Evolutionary conservation across 2,797 vertebrate genomes (phyloP).

Genomic region (Babyrousa celebensis): DNA sequence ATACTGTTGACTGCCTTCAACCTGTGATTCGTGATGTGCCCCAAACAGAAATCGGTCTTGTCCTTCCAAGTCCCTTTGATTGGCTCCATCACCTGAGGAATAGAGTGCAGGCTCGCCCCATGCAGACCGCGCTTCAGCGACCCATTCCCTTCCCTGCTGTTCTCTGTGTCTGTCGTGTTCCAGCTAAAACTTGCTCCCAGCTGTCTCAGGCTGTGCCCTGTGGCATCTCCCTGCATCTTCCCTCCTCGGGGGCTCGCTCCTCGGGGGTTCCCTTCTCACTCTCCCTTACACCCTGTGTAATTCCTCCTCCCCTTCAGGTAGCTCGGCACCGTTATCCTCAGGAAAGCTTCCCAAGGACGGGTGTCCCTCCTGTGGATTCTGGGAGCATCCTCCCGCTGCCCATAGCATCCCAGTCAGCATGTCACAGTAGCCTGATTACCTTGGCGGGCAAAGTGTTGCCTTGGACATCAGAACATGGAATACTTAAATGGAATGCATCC

Average conservation of each 20-base stretch:
- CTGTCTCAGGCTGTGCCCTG: background rate
- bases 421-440: background rate
- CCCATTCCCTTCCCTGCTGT: background rate
- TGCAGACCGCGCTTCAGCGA: no score
- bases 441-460: background rate
- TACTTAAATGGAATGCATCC: background rate
- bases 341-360: background rate
- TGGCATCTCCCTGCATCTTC: background rate
- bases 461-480: background rate
- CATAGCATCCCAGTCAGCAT: background rate
- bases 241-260: no score
- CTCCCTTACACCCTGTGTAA: background rate
- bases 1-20: background rate
- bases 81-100: background rate
- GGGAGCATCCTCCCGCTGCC: background rate
- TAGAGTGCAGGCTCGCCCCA: background rate
- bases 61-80: no score
- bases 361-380: background rate
- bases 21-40: background rate
- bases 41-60: background rate
- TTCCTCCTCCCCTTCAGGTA: background rate
- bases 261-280: background rate
- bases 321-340: background rate
- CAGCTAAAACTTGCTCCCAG: background rate
- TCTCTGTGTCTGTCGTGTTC: background rate